Percentiles rank a stretch among this genome's conserved stretches.
phyloP scores from a whole-genome alignment of 2,113 vertebrate genomes.

The Amia ocellicauda region DNA sequence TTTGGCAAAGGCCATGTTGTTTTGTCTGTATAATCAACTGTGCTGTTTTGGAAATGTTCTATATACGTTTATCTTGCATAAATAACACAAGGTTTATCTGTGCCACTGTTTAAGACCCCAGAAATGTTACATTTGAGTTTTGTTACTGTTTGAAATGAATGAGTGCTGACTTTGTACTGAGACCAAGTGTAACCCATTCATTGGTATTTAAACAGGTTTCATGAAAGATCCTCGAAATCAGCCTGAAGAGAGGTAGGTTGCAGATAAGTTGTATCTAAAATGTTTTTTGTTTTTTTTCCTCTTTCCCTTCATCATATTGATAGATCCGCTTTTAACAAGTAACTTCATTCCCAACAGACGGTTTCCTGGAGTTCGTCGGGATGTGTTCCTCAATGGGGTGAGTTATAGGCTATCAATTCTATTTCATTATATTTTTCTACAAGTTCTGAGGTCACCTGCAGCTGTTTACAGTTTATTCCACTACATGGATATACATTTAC shows the following conservation, averaged over 20 bases:
- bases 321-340: slow-evolving; percentile 55
- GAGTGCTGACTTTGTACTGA: too few species aligned
- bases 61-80: too few species aligned
- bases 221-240: slow-evolving; percentile 94
- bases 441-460: slow-evolving; percentile 38
- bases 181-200: slow-evolving; percentile 3
- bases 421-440: slow-evolving; percentile 15
- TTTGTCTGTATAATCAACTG: too few species aligned
- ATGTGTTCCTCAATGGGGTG: slow-evolving; percentile 97
- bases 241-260: slow-evolving; percentile 90
- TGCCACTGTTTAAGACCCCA: too few species aligned
- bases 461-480: too few species aligned
- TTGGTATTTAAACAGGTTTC: slow-evolving; percentile 85
- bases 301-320: slow-evolving; percentile 45
- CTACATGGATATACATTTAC: slow-evolving; percentile 2
- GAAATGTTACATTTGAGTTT: too few species aligned
- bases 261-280: slow-evolving; percentile 38
- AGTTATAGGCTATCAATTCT: slow-evolving; percentile 50
- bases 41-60: too few species aligned
- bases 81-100: too few species aligned
- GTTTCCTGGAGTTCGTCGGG: slow-evolving; percentile 89
- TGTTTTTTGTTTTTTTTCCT: slow-evolving; percentile 51
- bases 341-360: slow-evolving; percentile 77
- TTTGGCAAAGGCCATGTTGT: too few species aligned
- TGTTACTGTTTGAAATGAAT: too few species aligned